Conservation (phyloP, 2,113 vertebrate genomes). For the Callospermophilus lateralis region DNA sequence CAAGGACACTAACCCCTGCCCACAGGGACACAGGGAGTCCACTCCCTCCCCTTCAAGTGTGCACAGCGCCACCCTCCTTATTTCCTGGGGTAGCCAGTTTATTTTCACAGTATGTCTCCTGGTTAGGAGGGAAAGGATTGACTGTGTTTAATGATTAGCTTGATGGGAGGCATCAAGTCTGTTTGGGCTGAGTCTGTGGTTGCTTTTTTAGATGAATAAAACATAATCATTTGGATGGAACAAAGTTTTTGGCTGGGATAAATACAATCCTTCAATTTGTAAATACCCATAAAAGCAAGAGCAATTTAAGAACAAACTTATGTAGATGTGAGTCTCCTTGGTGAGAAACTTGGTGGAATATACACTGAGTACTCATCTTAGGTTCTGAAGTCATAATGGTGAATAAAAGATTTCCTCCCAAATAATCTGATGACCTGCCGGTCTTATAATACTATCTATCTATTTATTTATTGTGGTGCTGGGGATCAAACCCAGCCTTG, state of each 20-base stretch:
- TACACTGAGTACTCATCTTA: background rate
- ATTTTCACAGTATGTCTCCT: constrained; percentile 65
- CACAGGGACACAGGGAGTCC: background rate
- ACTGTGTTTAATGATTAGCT: constrained; percentile 73
- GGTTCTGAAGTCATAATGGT: background rate
- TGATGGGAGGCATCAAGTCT: constrained; percentile 63
- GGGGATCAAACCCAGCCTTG: too few species aligned
- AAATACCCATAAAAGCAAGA: constrained; percentile 5
- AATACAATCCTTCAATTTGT: constrained; percentile 1
- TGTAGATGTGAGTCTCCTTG: background rate
- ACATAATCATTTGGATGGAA: constrained; percentile 58
- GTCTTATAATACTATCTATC: background rate
- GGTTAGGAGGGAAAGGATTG: background rate
- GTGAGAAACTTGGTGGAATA: background rate
- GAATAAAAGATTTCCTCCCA: background rate
- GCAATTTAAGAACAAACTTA: background rate
- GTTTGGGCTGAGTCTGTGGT: constrained; percentile 54
- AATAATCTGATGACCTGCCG: background rate
- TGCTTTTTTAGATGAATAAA: constrained; percentile 59
- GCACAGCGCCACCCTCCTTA: background rate
- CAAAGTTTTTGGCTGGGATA: constrained; percentile 37
- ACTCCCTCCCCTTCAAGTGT: background rate
- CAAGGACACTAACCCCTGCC: background rate
- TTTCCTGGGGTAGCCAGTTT: background rate
- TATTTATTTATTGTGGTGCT: too few species aligned